phyloP scores from a whole-genome alignment of 1,140 invertebrate species.

The Danaus plexippus region DNA sequence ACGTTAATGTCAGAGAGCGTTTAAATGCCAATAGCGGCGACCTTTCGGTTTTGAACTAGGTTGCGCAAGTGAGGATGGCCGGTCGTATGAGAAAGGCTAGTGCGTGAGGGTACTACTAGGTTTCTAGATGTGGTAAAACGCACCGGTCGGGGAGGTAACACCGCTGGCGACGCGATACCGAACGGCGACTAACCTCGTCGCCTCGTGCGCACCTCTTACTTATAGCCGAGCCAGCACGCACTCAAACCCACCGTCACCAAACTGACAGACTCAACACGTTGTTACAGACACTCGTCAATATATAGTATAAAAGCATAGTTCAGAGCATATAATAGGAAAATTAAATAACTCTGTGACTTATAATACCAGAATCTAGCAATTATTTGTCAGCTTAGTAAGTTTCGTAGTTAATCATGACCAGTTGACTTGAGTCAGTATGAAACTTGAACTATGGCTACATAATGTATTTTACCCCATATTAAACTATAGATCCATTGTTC shows the following conservation, averaged over 20 bases:
- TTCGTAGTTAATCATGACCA: no score
- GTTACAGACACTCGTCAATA: no score
- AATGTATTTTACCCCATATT: no score
- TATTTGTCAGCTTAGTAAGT: no score
- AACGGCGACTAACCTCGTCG: slow-evolving; percentile 66
- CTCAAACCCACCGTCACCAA: slow-evolving; percentile 15
- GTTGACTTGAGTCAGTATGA: no score
- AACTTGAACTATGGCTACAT: no score
- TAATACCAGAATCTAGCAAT: no score
- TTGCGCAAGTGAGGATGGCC: slow-evolving; percentile 65
- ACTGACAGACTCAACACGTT: background rate
- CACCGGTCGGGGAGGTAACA: slow-evolving; percentile 44
- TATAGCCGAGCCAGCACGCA: slow-evolving; percentile 55
- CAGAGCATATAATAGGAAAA: no score
- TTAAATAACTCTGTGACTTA: no score
- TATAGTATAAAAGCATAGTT: no score
- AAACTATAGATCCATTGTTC: no score
- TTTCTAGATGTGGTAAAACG: slow-evolving; percentile 34
- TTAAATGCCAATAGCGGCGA: slow-evolving; percentile 68
- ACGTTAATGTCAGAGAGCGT: slow-evolving; percentile 68
- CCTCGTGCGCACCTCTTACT: slow-evolving; percentile 58
- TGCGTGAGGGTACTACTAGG: slow-evolving; percentile 35
- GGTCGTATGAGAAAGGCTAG: slow-evolving; percentile 60
- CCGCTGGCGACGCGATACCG: slow-evolving; percentile 55
- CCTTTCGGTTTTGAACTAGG: slow-evolving; percentile 60